Conservation (phyloP, 1,140 invertebrate species). For the Thereuonema tuberculata region DNA sequence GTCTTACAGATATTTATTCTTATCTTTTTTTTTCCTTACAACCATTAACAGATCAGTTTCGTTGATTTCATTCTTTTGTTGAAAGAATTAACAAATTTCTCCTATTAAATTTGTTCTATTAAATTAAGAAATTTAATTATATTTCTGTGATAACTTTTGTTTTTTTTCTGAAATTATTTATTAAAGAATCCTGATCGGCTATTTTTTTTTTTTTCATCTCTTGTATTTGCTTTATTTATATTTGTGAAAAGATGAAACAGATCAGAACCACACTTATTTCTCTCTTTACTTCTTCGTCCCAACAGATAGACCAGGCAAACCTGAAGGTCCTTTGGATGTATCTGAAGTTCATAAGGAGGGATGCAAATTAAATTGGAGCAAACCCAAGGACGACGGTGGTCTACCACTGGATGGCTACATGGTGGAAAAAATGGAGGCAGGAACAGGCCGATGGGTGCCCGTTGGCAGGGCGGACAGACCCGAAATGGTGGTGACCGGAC, state of each 20-base stretch:
- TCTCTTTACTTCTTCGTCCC: constrained; percentile 15
- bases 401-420: constrained; percentile 77
- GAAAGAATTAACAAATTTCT: too few relatives aligned
- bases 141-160: too few relatives aligned
- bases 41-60: too few relatives aligned
- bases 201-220: not conserved
- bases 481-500: constrained; percentile 67
- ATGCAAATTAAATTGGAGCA: constrained; percentile 88
- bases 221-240: not conserved
- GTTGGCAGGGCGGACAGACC: constrained; percentile 56
- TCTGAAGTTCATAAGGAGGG: constrained; percentile 86
- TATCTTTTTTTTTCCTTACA: too few relatives aligned
- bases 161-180: too few relatives aligned
- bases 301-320: constrained; percentile 82
- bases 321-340: constrained; percentile 86
- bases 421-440: constrained; percentile 82
- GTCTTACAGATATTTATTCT: too few relatives aligned
- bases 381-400: constrained; percentile 89
- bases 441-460: constrained; percentile 45
- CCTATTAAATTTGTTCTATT: too few relatives aligned
- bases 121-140: too few relatives aligned
- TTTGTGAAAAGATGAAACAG: not conserved
- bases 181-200: too few relatives aligned
- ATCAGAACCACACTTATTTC: constrained; percentile 16
- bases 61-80: too few relatives aligned